Evolutionary conservation across 1,140 invertebrate genomes (phyloP).

Genomic region (Chrysomallon squamiferum): DNA sequence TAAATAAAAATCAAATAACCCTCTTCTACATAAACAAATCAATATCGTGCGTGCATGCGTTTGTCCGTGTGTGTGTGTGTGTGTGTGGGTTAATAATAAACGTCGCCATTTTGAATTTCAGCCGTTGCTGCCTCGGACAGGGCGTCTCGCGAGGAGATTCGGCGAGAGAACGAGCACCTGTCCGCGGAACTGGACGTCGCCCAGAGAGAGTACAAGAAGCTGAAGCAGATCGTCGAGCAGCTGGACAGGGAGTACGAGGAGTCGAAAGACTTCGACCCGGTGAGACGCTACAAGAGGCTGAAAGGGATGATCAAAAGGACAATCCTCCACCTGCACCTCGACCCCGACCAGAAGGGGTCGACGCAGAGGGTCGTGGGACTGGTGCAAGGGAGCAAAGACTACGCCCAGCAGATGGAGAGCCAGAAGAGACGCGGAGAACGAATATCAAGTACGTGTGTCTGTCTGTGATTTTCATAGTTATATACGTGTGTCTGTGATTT

Average conservation of each 20-base stretch:
- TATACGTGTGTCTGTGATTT: background rate
- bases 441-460: conserved; percentile 25
- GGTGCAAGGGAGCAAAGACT: conserved; percentile 35
- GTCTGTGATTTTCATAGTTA: background rate
- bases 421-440: conserved; percentile 35
- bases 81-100: no score
- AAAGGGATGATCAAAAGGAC: conserved; percentile 57
- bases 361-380: conserved; percentile 26
- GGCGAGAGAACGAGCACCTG: conserved; percentile 41
- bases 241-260: conserved; percentile 51
- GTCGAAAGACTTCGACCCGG: conserved; percentile 53
- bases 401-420: conserved; percentile 33
- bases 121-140: conserved; percentile 19
- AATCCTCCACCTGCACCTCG: conserved; percentile 52
- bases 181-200: conserved; percentile 38
- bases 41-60: no score
- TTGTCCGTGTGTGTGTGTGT: no score
- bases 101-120: no score
- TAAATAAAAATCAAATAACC: no score
- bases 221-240: conserved; percentile 49
- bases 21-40: no score
- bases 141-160: conserved; percentile 34
- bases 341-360: conserved; percentile 36
- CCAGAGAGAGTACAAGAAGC: conserved; percentile 44
- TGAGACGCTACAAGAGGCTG: conserved; percentile 48